These are phyloP conservation scores for Gallinago solitaria DNA, from an alignment of 2,797 vertebrate genomes.

Conservation along the genomic window DNA sequence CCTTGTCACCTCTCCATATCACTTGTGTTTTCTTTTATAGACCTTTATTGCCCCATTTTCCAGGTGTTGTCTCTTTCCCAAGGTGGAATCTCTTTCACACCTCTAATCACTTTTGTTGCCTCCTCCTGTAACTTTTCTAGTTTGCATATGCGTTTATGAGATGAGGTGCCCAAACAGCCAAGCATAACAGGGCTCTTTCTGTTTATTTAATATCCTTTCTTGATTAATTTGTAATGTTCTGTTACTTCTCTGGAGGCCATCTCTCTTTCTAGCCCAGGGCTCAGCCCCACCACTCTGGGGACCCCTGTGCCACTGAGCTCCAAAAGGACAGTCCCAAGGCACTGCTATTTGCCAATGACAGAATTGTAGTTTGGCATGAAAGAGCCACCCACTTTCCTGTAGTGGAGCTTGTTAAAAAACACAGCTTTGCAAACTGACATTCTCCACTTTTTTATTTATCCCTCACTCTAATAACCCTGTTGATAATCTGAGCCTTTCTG, in stretches of 20 bases:
- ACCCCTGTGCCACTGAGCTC: not conserved
- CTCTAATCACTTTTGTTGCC: not conserved
- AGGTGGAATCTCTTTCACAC: not conserved
- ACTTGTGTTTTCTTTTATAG: not conserved
- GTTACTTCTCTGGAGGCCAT: not conserved
- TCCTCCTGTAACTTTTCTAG: not conserved
- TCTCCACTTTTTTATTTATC: not conserved
- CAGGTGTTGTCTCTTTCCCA: not conserved
- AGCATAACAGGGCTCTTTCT: not conserved
- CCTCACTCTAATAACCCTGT: not conserved
- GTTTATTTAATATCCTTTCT: not conserved
- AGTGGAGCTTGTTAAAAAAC: not conserved
- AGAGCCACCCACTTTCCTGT: not conserved
- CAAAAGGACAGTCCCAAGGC: not conserved
- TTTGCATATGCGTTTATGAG: not conserved
- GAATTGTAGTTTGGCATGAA: not conserved
- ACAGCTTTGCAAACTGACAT: not conserved
- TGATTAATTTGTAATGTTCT: not conserved
- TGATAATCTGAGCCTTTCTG: not conserved
- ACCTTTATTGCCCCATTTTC: not conserved
- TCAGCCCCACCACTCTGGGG: not conserved
- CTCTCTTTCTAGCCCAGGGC: not conserved
- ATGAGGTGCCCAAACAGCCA: not conserved
- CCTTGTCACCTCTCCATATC: not conserved
- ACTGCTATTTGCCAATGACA: rapidly evolving